These are phyloP conservation scores for Cinclus cinclus DNA, from an alignment of 2,113 vertebrate species.

Conservation along the genomic window DNA sequence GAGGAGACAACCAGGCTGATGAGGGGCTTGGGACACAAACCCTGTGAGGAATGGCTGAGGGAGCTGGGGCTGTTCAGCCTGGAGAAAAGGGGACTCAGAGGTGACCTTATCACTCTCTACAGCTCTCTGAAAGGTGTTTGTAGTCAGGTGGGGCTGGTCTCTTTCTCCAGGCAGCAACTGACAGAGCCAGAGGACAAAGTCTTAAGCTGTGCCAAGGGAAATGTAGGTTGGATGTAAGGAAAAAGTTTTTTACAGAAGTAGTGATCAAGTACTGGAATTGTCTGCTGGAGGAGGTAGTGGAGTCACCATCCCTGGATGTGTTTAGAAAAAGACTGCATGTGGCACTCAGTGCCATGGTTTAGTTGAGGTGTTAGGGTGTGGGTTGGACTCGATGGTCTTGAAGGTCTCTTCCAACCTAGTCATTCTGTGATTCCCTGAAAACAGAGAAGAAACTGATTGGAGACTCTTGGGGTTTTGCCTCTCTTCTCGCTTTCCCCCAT, in stretches of 20 bases:
- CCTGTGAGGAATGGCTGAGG: neutral
- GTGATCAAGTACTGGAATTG: neutral
- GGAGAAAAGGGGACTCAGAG: neutral
- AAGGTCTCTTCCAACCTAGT: neutral
- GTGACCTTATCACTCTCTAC: neutral
- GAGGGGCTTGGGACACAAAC: neutral
- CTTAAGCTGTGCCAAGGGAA: neutral
- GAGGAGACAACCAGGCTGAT: neutral
- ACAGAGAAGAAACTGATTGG: neutral
- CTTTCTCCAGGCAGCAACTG: neutral
- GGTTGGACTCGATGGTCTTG: neutral
- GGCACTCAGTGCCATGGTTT: neutral
- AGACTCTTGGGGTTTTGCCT: neutral
- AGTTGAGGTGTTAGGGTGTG: neutral
- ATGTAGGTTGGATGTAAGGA: neutral
- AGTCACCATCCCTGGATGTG: neutral
- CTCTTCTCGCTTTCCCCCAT: neutral
- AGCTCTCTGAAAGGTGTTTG: accelerated
- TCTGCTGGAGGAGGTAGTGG: neutral
- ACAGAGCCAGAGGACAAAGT: neutral
- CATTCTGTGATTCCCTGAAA: neutral
- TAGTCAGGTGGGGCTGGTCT: neutral
- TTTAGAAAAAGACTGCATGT: neutral
- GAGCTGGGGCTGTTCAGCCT: neutral
- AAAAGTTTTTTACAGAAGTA: neutral